phyloP scores from a whole-genome alignment of 2,797 vertebrate species.

The Thamnophis elegans region DNA sequence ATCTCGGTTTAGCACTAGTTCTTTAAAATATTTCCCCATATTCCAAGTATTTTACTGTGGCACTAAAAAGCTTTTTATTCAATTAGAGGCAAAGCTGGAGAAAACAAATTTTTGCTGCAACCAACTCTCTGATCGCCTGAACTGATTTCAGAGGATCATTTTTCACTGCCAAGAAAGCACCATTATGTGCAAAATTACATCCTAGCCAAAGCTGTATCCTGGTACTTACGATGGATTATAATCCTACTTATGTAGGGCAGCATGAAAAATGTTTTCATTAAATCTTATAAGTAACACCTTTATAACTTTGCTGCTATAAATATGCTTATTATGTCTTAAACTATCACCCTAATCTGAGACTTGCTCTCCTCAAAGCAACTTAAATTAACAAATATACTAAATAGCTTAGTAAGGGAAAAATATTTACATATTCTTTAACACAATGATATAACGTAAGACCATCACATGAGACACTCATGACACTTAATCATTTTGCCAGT shows the following conservation, averaged over 20 bases:
- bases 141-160: neutral
- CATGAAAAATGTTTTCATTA: neutral
- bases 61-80: neutral
- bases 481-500: neutral
- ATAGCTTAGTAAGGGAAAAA: neutral
- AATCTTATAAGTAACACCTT: neutral
- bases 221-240: neutral
- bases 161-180: conserved; percentile 11
- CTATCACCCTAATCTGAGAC: neutral
- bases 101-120: neutral
- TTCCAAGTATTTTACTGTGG: neutral
- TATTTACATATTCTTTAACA: neutral
- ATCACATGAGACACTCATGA: neutral
- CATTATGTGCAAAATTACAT: neutral
- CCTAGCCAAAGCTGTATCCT: neutral
- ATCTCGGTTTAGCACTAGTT: neutral
- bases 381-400: neutral
- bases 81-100: neutral
- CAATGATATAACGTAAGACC: neutral
- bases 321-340: neutral
- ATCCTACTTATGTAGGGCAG: neutral
- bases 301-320: neutral
- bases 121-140: neutral
- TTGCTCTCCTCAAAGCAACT: neutral
- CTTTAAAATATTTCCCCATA: neutral